Evolutionary conservation across 2,113 vertebrate species (phyloP).

Genomic region (Megalops atlanticus): DNA sequence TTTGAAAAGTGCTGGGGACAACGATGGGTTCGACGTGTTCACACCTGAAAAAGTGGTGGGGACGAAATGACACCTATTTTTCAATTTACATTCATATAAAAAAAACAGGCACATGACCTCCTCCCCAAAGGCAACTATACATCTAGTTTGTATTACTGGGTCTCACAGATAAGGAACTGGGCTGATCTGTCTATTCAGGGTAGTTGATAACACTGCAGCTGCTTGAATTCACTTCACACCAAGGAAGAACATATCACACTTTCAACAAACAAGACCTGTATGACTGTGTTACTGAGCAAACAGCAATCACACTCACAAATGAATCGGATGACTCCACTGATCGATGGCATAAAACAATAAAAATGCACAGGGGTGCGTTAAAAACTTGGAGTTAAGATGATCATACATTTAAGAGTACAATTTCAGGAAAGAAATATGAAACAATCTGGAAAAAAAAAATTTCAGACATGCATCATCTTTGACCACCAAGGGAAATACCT

Average conservation of each 20-base stretch:
- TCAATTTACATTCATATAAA: background rate
- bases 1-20: too few relatives aligned
- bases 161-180: background rate
- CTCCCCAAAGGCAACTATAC: background rate
- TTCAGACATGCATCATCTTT: conserved; percentile 90
- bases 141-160: background rate
- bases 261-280: background rate
- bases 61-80: too few relatives aligned
- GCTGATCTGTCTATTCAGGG: conserved; percentile 6
- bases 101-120: background rate
- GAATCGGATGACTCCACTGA: conserved; percentile 14
- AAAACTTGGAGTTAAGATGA: conserved; percentile 3
- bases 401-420: conserved; percentile 21
- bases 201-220: background rate
- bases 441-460: conserved; percentile 35
- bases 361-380: conserved; percentile 27
- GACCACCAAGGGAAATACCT: conserved; percentile 93
- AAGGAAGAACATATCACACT: background rate
- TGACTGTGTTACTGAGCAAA: background rate
- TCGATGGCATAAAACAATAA: conserved; percentile 10
- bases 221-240: background rate
- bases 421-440: conserved; percentile 33
- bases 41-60: too few relatives aligned
- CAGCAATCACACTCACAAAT: conserved; percentile 14
- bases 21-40: too few relatives aligned